Evolutionary conservation across 2,113 vertebrate species (phyloP).

Genomic region (Siniperca chuatsi): DNA sequence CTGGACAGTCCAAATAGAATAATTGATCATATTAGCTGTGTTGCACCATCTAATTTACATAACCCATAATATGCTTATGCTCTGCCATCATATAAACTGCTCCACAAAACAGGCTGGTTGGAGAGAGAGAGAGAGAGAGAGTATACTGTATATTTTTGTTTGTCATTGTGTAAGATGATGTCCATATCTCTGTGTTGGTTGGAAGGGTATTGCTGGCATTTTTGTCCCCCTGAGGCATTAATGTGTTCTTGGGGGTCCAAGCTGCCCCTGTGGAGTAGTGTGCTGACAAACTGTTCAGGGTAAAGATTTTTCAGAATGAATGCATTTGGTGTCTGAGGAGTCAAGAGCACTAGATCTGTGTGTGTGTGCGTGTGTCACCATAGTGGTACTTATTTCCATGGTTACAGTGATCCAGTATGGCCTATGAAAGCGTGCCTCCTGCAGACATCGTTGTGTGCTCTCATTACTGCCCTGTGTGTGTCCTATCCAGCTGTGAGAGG

Average conservation of each 20-base stretch:
- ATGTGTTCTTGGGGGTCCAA: not conserved
- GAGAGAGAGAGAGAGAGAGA: too few relatives aligned
- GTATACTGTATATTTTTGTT: not conserved
- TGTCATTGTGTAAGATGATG: not conserved
- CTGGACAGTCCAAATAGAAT: not conserved
- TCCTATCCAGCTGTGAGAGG: conserved; percentile 72
- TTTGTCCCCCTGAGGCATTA: conserved; percentile 4
- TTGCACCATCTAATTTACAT: not conserved
- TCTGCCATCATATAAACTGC: not conserved
- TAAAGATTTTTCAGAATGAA: conserved; percentile 37
- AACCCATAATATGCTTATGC: too few relatives aligned
- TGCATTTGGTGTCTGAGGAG: conserved; percentile 35
- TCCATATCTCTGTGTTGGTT: not conserved
- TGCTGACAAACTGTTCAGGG: conserved; percentile 17
- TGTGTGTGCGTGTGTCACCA: conserved; percentile 40
- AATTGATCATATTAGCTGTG: not conserved
- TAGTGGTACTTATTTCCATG: conserved; percentile 81
- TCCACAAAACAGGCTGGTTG: not conserved
- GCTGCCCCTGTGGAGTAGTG: conserved; percentile 3
- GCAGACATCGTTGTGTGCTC: conserved; percentile 74
- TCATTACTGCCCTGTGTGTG: conserved; percentile 84
- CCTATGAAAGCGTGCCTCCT: conserved; percentile 81
- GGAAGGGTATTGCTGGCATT: not conserved
- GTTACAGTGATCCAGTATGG: conserved; percentile 80
- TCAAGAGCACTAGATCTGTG: conserved; percentile 38